Evolutionary conservation across 2,888 invertebrate species (phyloP).

Genomic region (Tetranychus piercei): DNA sequence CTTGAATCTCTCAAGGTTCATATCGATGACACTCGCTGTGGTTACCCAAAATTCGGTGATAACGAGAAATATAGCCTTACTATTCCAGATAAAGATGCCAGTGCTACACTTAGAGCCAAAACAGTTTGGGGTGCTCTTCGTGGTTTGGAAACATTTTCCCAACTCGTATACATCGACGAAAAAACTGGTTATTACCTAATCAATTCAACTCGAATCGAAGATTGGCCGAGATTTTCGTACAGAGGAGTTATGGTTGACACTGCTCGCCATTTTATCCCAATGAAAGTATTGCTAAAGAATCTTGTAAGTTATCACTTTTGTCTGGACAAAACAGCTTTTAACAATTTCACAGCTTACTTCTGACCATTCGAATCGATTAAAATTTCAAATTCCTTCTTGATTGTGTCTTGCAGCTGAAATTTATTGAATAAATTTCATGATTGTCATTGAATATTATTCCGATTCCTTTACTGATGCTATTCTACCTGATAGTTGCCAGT

Average conservation of each 20-base stretch:
- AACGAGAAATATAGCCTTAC: slow-evolving; percentile 25
- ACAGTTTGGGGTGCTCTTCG: slow-evolving; percentile 27
- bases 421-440: no score
- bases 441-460: no score
- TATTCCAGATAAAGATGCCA: slow-evolving; percentile 16
- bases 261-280: slow-evolving; percentile 61
- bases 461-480: no score
- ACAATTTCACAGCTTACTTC: no score
- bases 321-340: no score
- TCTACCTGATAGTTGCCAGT: no score
- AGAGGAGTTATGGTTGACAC: slow-evolving; percentile 73
- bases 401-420: no score
- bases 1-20: slow-evolving; percentile 11
- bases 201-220: slow-evolving; percentile 49
- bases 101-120: slow-evolving; percentile 18
- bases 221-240: slow-evolving; percentile 54
- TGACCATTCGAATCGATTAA: no score
- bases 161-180: slow-evolving; percentile 41
- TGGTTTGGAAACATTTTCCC: slow-evolving; percentile 63
- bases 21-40: slow-evolving; percentile 23
- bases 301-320: neutral
- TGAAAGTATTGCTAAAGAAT: slow-evolving; percentile 30
- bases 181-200: slow-evolving; percentile 32
- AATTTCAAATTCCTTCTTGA: no score
- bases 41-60: slow-evolving; percentile 25